Base-by-base conservation (phyloP, 2,888 invertebrate genomes). In the Dinocampus coccinellae region DNA sequence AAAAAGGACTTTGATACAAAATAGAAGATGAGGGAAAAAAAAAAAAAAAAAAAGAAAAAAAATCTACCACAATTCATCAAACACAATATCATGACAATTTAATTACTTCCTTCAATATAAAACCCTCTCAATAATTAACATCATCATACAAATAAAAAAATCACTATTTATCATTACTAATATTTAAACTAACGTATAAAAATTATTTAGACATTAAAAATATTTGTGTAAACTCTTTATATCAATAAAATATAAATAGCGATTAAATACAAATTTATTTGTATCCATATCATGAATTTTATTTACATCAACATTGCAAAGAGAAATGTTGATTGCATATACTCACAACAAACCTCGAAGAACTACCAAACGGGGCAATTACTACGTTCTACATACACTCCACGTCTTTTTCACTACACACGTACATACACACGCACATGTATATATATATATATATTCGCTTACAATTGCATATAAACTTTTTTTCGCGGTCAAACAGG, bases 401-500 rank as follows among this genome's bases (percentile, higher is more conserved):
- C 22, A 36, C 36, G 36, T 16, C 33, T 36, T 16, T 36, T 36
- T 64, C 33, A 33, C 26, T 53, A 52, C 13, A 16, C 10, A n/a
- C 3, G 13, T 42, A 42, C 1, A 22, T 66, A 13, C 13, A 57
- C 36, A 33, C 29, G 4, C 55, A n/a, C 10, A 22, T 57, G 7
- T 66, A 22, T 24, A 66, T 39, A 11, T 13, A 24, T 29, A 47
- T 63, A 42, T n/a, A 42, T 63, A 52, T 63, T 16, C 16, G 26
- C 26, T 63, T 29, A n/a, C n/a, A 47, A 52, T 42, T 47, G 29
- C 26, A 63, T 52, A 47, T 26, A 42, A 63, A 47, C 68, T 60
- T 69, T 70, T n/a, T 71, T 60, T 65, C 61, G 53, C 70, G 63
- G 63, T 67, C 63, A 57, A 58, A 34, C 74, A 73, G 77, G 77